Evolutionary conservation across 2,888 invertebrate species (phyloP), one percentile per base, ranked within the genome.

Genomic region (Listrodromus nycthemerus): DNA sequence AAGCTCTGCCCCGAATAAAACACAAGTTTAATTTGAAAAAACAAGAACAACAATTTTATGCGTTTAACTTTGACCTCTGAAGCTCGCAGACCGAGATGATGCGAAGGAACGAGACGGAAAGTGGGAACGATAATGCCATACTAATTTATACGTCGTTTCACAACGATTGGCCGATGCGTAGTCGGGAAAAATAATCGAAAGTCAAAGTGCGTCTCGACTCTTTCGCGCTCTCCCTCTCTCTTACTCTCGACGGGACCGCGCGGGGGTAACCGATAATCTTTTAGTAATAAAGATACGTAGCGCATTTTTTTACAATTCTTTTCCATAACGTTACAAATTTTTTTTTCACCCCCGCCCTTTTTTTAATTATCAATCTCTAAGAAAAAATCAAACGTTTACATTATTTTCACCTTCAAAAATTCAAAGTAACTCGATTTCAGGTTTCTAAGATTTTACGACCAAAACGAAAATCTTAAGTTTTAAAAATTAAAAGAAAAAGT

Each of bases 131-230:
- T n/a, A 61, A 58, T 73, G 27, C 19, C 33, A 37, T 37, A 65
- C 52, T 19, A 52, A 70, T 52, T 50, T 10, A 33, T 13, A 21
- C 33, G 41, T 37, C 19, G 67, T 50, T 50, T 5, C 27, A 48
- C 69, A 19, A 52, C 19, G 33, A 50, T 33, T 30, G 55, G 19
- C 27, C 30, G 69, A 69, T n/a, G 19, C 16, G 33, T 30, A 30
- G 19, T 55, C 50, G 21, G 69, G 41, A 27, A 21, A 41, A 52
- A 52, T 52, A 69, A 70, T 70, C 69, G 69, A 69, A 69, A 52
- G 69, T 33, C 55, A 55, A 41, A 55, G 55, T 55, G 52, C 69
- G 69, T 70, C 52, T 52, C 2, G 52, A 33, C 21, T 70, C 52
- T 70, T n/a, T 70, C 33, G 19, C 41, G 5, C 13, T 2, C n/a